phyloP scores from a whole-genome alignment of 2,888 invertebrate species.

The Rhamphomyia laevipes region DNA sequence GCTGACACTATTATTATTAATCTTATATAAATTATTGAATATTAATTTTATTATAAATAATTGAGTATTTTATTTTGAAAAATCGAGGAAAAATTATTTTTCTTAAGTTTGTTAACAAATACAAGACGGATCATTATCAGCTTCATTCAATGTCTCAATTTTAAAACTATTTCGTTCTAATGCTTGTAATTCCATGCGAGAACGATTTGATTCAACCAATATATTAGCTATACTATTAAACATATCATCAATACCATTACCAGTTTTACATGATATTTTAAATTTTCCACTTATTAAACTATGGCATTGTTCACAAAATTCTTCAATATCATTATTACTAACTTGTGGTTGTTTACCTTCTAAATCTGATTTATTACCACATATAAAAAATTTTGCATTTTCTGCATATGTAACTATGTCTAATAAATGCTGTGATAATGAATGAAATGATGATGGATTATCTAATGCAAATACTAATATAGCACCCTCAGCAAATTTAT shows the following conservation, averaged over 20 bases:
- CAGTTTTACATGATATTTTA: conserved; percentile 81
- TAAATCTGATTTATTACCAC: conserved; percentile 83
- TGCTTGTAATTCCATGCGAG: conserved; percentile 69
- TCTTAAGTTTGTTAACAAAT: conserved; percentile 26
- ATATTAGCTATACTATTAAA: conserved; percentile 77
- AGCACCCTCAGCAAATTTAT: conserved; percentile 91
- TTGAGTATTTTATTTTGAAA: too few species aligned
- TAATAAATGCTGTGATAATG: conserved; percentile 80
- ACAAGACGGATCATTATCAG: conserved; percentile 33
- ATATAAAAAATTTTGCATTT: conserved; percentile 88
- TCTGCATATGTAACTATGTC: conserved; percentile 91
- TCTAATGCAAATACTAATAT: conserved; percentile 83
- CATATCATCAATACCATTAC: conserved; percentile 82
- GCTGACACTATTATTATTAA: too few species aligned
- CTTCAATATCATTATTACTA: conserved; percentile 76
- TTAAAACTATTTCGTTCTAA: conserved; percentile 68
- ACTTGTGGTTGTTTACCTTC: conserved; percentile 61
- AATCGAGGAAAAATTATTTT: too few species aligned
- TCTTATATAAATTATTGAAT: too few species aligned
- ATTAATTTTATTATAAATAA: too few species aligned
- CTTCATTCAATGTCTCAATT: conserved; percentile 51
- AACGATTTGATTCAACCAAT: conserved; percentile 65
- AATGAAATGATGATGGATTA: conserved; percentile 84
- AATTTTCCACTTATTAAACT: conserved; percentile 79
- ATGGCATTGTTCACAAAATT: conserved; percentile 86